Conservation (phyloP, 1,140 invertebrate species). For the Heliconius himera region DNA sequence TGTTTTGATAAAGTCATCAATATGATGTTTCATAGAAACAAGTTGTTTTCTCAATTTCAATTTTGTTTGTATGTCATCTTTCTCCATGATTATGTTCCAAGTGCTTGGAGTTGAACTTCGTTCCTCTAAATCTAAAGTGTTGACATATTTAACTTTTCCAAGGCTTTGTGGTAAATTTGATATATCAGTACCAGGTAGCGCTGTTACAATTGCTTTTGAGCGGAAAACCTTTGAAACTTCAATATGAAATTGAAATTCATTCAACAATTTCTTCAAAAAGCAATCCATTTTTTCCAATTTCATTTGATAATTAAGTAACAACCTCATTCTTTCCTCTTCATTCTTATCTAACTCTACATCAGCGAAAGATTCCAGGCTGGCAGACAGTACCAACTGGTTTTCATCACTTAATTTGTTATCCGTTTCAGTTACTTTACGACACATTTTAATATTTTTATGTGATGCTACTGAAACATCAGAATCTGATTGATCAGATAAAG, state of each 20-base stretch:
- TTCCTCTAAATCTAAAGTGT: conserved; percentile 40
- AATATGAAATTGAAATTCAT: conserved; percentile 71
- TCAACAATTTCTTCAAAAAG: conserved; percentile 59
- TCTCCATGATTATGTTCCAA: conserved; percentile 69
- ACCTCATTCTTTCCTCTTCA: conserved; percentile 56
- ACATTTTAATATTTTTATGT: conserved; percentile 69
- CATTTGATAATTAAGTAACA: conserved; percentile 61
- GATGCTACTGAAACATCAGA: conserved; percentile 51
- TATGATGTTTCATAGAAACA: conserved; percentile 55
- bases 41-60: conserved; percentile 62
- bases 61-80: conserved; percentile 58
- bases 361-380: conserved; percentile 63
- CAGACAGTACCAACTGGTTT: conserved; percentile 45
- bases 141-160: conserved; percentile 43
- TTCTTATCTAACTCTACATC: conserved; percentile 67
- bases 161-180: conserved; percentile 52
- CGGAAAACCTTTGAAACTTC: conserved; percentile 69
- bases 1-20: conserved; percentile 57
- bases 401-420: conserved; percentile 39
- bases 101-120: conserved; percentile 48
- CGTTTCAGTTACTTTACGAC: conserved; percentile 54
- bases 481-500: conserved; percentile 61
- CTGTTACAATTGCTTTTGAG: conserved; percentile 49
- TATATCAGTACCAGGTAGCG: conserved; percentile 46
- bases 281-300: conserved; percentile 66